These are phyloP conservation scores for Apogon talboti DNA, from an alignment of 2,797 vertebrate genomes.

Conservation along the genomic window DNA sequence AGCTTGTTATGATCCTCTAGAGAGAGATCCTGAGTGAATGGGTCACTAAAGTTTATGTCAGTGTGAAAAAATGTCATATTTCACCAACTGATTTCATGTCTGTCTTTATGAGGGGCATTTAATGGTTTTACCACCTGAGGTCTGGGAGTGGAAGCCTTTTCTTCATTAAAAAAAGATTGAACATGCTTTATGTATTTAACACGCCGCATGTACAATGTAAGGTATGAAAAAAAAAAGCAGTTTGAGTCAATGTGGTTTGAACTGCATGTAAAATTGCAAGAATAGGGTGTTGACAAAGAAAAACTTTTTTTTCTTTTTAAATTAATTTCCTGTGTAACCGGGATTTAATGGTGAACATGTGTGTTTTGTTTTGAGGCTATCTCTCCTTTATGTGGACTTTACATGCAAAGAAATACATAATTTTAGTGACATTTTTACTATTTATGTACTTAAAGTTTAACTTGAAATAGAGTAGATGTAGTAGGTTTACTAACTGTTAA, in stretches of 20 bases:
- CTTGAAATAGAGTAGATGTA: background rate
- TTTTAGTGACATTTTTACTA: too few species aligned
- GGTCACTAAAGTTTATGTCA: slow-evolving; percentile 38
- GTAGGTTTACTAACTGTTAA: background rate
- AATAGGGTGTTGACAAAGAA: background rate
- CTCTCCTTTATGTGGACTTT: too few species aligned
- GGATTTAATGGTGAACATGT: too few species aligned
- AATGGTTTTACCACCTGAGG: slow-evolving; percentile 35
- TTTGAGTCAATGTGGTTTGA: background rate
- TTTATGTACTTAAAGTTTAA: background rate
- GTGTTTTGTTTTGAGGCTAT: too few species aligned
- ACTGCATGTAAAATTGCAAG: background rate
- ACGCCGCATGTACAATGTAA: background rate
- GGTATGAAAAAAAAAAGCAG: background rate
- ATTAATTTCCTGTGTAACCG: too few species aligned
- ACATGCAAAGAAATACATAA: too few species aligned
- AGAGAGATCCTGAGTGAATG: slow-evolving; percentile 23
- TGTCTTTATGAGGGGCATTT: slow-evolving; percentile 25
- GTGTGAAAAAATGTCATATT: slow-evolving; percentile 26
- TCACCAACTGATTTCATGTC: slow-evolving; percentile 46
- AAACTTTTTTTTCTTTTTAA: too few species aligned
- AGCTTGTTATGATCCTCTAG: slow-evolving; percentile 12
- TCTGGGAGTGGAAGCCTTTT: slow-evolving; percentile 28
- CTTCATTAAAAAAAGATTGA: slow-evolving; percentile 30
- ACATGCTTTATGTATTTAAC: slow-evolving; percentile 9